Base-by-base conservation (phyloP, 2,113 vertebrate genomes). In the Phalacrocorax brasilianus region DNA sequence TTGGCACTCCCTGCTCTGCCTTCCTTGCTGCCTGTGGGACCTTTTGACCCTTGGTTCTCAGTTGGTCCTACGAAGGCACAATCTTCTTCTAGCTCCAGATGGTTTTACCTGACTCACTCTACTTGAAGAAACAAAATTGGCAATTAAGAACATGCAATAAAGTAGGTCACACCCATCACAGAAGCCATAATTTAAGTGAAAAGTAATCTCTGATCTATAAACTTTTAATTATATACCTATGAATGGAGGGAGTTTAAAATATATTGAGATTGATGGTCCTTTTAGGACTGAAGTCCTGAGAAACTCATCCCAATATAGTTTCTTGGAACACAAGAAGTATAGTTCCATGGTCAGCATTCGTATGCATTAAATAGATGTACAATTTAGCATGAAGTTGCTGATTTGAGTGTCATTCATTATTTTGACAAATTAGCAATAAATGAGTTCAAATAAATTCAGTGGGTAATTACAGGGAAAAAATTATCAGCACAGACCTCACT, bases 301-400 rank as follows among this genome's bases (percentile, higher is more conserved):
- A 95, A 94, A 79, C 65, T 93, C 62, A 87, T 91, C 68, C 61
- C 17, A 33, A 8, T 61, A 50, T n/a, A 23, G 3, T 94, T 85
- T 71, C 40, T 65, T 86, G 55, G 58, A 95, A 96, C 88, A 79
- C 62, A 88, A 90, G 87, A 91, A 83, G 80, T 93, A 89, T 12
- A 72, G 38, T 83, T 96, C 61, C 35, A 28, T 74, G 58, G 62
- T 92, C 89, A 91, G 86, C 84, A 84, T 78, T 90, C 8, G 12
- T 75, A 63, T 86, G 66, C 45, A 3, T 79, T 91, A 97, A 94
- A 74, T 32, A 82, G 50, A 85, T 73, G 32, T 45, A 90, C 72
- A 91, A 67, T 95, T 97, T 89, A 95, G 68, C 74, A 70, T 88
- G 55, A 95, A 95, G 88, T 59, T 93, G 40, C 85, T 80, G 72